phyloP scores from a whole-genome alignment of 2,797 vertebrate species.

The Mycteria americana region DNA sequence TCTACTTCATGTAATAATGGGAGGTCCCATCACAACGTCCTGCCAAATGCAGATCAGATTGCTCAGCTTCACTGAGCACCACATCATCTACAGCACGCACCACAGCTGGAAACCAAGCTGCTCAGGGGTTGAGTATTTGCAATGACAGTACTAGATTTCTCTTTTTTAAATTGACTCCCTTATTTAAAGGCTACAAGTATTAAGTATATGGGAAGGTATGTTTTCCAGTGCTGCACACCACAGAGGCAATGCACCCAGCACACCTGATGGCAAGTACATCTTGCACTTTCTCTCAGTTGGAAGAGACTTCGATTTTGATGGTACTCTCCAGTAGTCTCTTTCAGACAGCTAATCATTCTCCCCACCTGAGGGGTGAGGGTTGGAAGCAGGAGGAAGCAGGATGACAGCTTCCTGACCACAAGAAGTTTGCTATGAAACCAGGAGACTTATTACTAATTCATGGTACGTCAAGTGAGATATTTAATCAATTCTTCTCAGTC shows the following conservation, averaged over 20 bases:
- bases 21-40: not conserved
- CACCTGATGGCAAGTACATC: not conserved
- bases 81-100: rapidly evolving
- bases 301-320: not conserved
- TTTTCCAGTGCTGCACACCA: not conserved
- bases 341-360: not conserved
- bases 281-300: not conserved
- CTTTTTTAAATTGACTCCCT: not conserved
- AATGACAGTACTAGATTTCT: rapidly evolving
- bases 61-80: not conserved
- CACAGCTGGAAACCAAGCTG: not conserved
- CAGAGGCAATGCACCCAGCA: not conserved
- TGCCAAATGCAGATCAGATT: not conserved
- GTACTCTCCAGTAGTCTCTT: not conserved
- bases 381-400: not conserved
- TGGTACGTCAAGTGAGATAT: not conserved
- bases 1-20: not conserved
- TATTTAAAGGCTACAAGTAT: not conserved
- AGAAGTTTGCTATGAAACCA: not conserved
- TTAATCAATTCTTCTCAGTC: not conserved
- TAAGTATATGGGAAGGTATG: not conserved
- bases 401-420: not conserved
- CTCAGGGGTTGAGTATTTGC: not conserved
- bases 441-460: not conserved
- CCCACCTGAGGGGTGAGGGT: not conserved